A percentile compares a stretch with the other conserved stretches of the same genome.
phyloP scores from a whole-genome alignment of 2,113 vertebrate species.

The Uria aalge region DNA sequence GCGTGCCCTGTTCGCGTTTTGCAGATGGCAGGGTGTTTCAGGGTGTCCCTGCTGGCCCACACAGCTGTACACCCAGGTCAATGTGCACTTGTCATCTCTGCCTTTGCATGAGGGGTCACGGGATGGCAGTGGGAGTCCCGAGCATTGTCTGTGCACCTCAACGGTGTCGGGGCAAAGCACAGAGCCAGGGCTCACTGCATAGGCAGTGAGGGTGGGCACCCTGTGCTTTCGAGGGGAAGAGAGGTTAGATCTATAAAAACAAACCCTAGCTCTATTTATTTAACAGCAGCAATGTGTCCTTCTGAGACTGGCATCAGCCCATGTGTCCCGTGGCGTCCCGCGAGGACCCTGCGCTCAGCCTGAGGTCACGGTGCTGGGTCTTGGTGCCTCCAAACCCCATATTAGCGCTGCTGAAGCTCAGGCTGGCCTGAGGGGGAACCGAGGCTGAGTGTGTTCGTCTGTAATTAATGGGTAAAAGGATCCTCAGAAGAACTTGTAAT shows the following conservation, averaged over 20 bases:
- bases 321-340: not conserved
- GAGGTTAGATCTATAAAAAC: not conserved
- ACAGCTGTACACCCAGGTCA: not conserved
- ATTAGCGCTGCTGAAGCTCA: not conserved
- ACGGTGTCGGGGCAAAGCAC: not conserved
- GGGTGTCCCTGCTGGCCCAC: not conserved
- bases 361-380: not conserved
- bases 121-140: not conserved
- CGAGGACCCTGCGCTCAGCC: not conserved
- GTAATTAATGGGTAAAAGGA: not conserved
- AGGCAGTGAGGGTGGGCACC: not conserved
- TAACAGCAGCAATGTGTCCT: not conserved
- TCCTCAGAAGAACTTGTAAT: not conserved
- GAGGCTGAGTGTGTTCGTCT: not conserved
- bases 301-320: not conserved
- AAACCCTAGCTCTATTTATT: not conserved
- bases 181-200: accelerated
- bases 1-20: accelerated
- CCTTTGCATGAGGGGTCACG: accelerated
- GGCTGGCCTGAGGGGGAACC: not conserved
- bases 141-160: not conserved
- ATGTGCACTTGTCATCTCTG: accelerated
- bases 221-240: not conserved
- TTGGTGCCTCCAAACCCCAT: not conserved
- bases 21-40: not conserved